Conservation (phyloP, 2,797 vertebrate genomes). For the Remorina albescens region DNA sequence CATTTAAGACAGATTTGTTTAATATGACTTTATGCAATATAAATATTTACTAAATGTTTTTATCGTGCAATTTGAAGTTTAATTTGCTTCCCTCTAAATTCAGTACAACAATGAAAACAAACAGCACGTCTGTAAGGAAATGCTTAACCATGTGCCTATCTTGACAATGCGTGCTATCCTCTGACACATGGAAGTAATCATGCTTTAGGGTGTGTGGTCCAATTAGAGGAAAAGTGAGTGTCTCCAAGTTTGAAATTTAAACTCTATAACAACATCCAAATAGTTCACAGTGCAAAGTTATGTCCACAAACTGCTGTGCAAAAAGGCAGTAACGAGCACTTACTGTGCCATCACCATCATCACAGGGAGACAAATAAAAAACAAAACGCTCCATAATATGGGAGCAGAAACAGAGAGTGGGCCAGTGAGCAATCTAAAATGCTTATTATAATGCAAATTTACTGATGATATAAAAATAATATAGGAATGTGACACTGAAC, state of each 20-base stretch:
- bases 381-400: not conserved
- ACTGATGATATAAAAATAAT: too few species aligned
- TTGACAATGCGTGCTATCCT: slow-evolving; percentile 3
- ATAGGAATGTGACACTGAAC: not conserved
- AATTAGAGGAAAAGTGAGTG: slow-evolving; percentile 30
- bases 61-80: not conserved
- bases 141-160: not conserved
- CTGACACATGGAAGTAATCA: not conserved
- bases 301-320: not conserved
- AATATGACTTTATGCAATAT: not conserved
- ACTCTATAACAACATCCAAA: not conserved
- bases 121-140: slow-evolving; percentile 22
- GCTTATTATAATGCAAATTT: not conserved
- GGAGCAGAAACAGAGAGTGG: not conserved
- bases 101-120: not conserved
- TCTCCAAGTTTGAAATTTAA: slow-evolving; percentile 13
- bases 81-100: slow-evolving; percentile 8
- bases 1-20: not conserved
- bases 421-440: not conserved
- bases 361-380: not conserved
- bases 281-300: not conserved
- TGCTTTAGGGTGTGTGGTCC: not conserved
- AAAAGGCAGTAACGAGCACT: slow-evolving; percentile 33
- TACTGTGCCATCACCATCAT: not conserved
- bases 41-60: not conserved